Conservation (phyloP, 2,113 vertebrate genomes). For the Herpetotheres cachinnans region DNA sequence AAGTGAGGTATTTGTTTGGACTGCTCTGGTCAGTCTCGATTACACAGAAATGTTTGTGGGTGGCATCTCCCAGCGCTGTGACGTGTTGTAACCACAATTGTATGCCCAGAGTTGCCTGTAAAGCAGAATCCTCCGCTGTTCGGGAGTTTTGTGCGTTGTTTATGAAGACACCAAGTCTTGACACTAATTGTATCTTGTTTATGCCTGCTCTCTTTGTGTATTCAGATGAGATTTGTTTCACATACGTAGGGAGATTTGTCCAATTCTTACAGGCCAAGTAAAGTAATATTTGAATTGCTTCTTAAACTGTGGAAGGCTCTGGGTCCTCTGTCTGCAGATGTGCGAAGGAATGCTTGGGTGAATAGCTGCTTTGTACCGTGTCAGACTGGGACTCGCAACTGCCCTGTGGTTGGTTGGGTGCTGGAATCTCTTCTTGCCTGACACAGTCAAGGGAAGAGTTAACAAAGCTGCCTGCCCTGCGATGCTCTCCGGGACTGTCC, state of each 20-base stretch:
- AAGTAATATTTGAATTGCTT: neutral
- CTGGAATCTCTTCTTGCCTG: neutral
- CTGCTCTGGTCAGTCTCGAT: neutral
- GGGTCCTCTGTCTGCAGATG: neutral
- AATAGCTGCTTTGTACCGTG: neutral
- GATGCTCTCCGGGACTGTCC: neutral
- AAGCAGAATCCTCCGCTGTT: neutral
- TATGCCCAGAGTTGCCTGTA: neutral
- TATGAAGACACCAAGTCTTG: neutral
- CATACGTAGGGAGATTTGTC: neutral
- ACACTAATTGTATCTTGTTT: neutral
- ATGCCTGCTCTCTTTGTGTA: neutral
- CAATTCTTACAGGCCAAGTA: neutral
- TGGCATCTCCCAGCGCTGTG: neutral
- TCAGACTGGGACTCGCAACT: neutral
- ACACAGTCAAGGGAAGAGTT: neutral
- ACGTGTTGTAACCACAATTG: accelerated
- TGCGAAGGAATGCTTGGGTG: neutral
- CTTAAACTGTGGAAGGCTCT: neutral
- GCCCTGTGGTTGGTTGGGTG: neutral
- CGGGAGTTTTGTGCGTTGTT: neutral
- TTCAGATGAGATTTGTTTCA: neutral
- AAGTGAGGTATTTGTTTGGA: neutral
- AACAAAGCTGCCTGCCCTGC: neutral
- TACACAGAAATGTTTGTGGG: neutral